Evolutionary conservation across 2,113 vertebrate genomes (phyloP).

Genomic region (Pan paniscus): DNA sequence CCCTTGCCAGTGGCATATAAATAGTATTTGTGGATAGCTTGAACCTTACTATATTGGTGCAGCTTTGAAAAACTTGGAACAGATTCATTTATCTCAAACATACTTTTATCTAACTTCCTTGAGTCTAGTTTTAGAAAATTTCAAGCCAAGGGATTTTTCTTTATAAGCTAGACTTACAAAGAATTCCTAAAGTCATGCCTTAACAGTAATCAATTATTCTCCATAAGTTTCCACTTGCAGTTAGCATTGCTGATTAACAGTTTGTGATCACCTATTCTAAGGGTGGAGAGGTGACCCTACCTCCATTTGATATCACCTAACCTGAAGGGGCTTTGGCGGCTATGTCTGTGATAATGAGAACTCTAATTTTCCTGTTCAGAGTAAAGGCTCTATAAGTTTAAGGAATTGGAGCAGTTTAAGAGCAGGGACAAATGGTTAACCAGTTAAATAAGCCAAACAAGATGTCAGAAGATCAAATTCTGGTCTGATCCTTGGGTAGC

Average conservation of each 20-base stretch:
- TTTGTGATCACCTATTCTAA: background rate
- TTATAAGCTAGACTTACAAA: background rate
- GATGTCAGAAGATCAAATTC: background rate
- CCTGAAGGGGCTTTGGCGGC: background rate
- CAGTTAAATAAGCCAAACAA: background rate
- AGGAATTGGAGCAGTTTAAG: background rate
- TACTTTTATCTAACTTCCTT: background rate
- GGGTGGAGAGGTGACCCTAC: background rate
- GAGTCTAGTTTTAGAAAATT: constrained; percentile 38
- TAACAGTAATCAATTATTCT: background rate
- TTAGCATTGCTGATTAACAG: background rate
- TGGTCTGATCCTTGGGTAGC: background rate
- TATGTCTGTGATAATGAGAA: background rate
- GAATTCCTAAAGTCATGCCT: background rate
- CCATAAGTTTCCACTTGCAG: background rate
- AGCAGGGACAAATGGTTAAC: background rate
- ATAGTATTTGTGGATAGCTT: background rate
- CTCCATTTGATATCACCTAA: background rate
- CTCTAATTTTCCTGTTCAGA: background rate
- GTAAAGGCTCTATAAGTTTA: background rate
- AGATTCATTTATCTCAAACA: background rate
- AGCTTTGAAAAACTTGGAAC: constrained; percentile 16
- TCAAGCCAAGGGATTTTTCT: background rate
- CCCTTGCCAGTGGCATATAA: background rate
- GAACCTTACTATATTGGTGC: background rate